Evolutionary conservation across 1,140 invertebrate species (phyloP).

Genomic region (Pteromalus puparum): DNA sequence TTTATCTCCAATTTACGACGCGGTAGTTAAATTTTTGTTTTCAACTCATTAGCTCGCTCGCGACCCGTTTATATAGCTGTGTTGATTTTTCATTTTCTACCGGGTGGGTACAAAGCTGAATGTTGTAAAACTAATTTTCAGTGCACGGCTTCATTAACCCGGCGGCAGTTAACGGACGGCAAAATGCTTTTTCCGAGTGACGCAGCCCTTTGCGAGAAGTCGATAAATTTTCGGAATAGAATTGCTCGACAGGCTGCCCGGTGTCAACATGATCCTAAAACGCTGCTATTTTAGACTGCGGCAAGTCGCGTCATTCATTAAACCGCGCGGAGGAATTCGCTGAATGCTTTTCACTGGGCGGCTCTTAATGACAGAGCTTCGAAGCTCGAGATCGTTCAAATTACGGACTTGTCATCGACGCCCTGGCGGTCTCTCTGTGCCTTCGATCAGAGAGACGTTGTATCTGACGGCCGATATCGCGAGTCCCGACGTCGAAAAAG

Average conservation of each 20-base stretch:
- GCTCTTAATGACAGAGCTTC: no score
- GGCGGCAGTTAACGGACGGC: neutral
- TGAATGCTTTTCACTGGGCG: no score
- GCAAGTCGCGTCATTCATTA: neutral
- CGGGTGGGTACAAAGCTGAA: neutral
- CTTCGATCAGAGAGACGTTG: no score
- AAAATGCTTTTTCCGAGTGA: constrained; percentile 58
- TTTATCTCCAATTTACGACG: neutral
- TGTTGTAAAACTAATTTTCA: neutral
- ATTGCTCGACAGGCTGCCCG: constrained; percentile 34
- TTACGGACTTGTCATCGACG: no score
- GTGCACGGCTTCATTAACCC: neutral
- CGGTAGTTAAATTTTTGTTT: neutral
- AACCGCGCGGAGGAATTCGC: no score
- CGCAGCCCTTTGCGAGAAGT: constrained; percentile 61
- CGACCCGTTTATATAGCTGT: neutral
- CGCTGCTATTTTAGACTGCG: neutral
- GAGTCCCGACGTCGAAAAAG: neutral
- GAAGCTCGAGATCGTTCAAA: no score
- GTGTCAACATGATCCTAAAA: constrained; percentile 29
- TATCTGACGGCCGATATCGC: neutral
- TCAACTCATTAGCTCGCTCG: neutral
- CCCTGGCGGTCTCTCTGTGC: no score
- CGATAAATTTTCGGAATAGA: constrained; percentile 23
- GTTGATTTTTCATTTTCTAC: neutral